Evolutionary conservation across 1,140 invertebrate species (phyloP), one percentile per base, ranked within the genome.

Genomic region (Psix sp.): DNA sequence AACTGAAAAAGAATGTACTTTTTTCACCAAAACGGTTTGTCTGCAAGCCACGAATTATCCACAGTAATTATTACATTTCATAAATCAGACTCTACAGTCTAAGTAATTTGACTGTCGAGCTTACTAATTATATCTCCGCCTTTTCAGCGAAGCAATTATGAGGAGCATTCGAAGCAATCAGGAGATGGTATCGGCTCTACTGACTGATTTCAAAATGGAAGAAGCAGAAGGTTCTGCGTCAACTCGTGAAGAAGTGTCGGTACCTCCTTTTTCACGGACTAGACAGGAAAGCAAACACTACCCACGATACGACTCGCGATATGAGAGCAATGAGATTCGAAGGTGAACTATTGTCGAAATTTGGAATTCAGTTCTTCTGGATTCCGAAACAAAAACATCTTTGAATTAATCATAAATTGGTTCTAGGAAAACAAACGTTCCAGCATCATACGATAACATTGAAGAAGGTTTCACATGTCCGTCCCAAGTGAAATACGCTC

Each of bases 401-500:
- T n/a, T n/a, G n/a, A n/a, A n/a, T n/a, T n/a, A n/a, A n/a, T n/a
- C n/a, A n/a, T n/a, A n/a, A n/a, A 59, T 63, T 76, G 62, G 17
- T 85, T 81, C 17, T 72, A 91, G 90, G 49, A 89, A 90, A 72
- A 88, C 89, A 14, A 90, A 88, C 45, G 46, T 88, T 33, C 20
- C 33, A 39, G 75, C 72, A 3, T 26, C 78, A 0, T 82, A 74
- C 16, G 80, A 86, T 5, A 88, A 87, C 4, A 75, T 83, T 0
- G 91, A 93, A 38, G 91, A 92, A 15, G 92, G 92, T 10, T 93
- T 91, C 80, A 92, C 95, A 80, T 95, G 94, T 80, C 92, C 93
- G 0, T 94, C 93, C n/a, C 91, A 92, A 26, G 91, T 95, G n/a
- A 93, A 93, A 66, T 95, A 95, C 77, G 94, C 93, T 0, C 87